Evolutionary conservation across 2,113 vertebrate genomes (phyloP).

Genomic region (Delphinapterus leucas): DNA sequence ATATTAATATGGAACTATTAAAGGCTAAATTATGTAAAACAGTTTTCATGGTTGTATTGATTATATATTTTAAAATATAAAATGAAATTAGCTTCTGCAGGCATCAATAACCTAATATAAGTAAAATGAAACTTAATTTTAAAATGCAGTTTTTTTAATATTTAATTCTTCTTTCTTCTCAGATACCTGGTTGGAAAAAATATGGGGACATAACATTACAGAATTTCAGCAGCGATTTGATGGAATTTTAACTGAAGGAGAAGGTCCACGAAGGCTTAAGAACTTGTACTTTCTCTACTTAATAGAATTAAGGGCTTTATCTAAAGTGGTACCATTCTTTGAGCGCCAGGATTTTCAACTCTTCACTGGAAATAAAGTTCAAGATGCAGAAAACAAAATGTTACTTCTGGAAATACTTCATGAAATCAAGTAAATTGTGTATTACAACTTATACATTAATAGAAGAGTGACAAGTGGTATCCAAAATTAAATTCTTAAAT

Average conservation of each 20-base stretch:
- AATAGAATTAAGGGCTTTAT: constrained; percentile 93
- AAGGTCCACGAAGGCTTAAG: constrained; percentile 92
- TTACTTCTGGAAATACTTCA: constrained; percentile 89
- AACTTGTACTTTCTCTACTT: constrained; percentile 96
- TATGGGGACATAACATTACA: constrained; percentile 92
- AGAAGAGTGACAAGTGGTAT: not conserved
- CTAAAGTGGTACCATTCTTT: constrained; percentile 92
- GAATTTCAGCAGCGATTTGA: constrained; percentile 95
- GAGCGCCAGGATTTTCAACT: constrained; percentile 87
- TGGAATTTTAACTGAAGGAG: constrained; percentile 87
- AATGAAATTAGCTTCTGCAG: not conserved
- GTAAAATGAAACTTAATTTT: not conserved
- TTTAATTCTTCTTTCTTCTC: not conserved
- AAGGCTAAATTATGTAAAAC: constrained; percentile 9
- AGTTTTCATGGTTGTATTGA: not conserved
- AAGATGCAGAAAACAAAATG: constrained; percentile 85
- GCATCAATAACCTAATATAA: not conserved
- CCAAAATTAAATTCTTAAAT: not conserved
- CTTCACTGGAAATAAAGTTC: constrained; percentile 86
- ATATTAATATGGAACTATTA: constrained; percentile 30
- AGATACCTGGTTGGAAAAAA: constrained; percentile 92
- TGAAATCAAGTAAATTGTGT: constrained; percentile 87
- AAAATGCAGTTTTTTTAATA: not conserved
- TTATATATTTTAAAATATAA: constrained; percentile 26
- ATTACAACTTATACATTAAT: not conserved